phyloP scores from a whole-genome alignment of 1,140 invertebrate genomes.

The Brachionus koreanus region DNA sequence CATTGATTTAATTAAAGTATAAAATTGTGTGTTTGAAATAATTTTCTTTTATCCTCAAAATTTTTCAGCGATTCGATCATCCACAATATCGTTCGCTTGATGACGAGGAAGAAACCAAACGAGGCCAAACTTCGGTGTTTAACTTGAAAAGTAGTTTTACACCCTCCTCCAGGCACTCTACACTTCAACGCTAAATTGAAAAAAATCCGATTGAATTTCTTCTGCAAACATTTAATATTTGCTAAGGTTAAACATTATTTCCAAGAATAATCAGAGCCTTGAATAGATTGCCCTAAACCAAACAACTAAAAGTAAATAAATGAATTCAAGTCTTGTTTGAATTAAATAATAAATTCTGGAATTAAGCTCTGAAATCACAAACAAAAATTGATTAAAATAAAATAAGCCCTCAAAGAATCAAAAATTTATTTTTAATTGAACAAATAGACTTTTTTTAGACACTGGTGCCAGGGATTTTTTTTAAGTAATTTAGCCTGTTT shows the following conservation, averaged over 20 bases:
- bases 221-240: neutral
- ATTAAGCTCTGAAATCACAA: neutral
- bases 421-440: neutral
- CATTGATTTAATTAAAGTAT: neutral
- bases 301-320: neutral
- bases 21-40: neutral
- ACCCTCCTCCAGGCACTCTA: slow-evolving; percentile 5
- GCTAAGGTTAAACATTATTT: neutral
- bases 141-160: neutral
- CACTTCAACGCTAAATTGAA: neutral
- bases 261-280: neutral
- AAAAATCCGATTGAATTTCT: neutral
- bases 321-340: neutral
- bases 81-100: neutral
- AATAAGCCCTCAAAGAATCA: slow-evolving; percentile 6
- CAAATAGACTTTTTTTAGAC: neutral
- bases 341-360: neutral
- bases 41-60: neutral
- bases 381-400: neutral
- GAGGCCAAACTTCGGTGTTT: slow-evolving; percentile 12
- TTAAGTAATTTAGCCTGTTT: neutral
- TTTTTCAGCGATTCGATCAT: neutral
- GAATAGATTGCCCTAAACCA: neutral
- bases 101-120: neutral
- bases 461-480: neutral